Conservation (phyloP, 2,888 invertebrate species). For the Asteroscopus sphinx region DNA sequence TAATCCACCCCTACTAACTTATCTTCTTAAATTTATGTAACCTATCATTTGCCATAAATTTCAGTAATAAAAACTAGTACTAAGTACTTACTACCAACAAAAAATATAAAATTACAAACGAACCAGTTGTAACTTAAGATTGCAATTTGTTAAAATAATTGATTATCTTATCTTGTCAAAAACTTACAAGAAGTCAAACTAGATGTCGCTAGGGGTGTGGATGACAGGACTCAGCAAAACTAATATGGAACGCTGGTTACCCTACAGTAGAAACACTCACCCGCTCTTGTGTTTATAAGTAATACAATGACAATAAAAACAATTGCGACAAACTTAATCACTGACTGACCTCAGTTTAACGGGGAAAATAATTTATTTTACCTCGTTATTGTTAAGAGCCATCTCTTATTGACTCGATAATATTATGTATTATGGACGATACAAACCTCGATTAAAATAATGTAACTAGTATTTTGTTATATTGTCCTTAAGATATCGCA, state of each 20-base stretch:
- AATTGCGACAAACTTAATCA: slow-evolving; percentile 14
- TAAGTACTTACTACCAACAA: too few species aligned
- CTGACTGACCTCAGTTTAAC: slow-evolving; percentile 20
- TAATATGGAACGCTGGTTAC: not conserved
- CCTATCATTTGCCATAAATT: not conserved
- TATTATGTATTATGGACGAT: slow-evolving; percentile 2
- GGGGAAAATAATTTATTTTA: slow-evolving; percentile 25
- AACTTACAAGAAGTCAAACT: not conserved
- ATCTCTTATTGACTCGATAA: slow-evolving; percentile 14
- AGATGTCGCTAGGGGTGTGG: slow-evolving; percentile 11
- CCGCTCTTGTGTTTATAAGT: not conserved
- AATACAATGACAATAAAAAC: slow-evolving; percentile 8
- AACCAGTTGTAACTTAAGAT: not conserved
- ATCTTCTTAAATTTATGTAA: not conserved
- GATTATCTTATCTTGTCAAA: not conserved
- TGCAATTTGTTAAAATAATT: not conserved
- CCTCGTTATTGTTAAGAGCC: slow-evolving; percentile 25
- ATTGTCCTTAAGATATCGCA: not conserved
- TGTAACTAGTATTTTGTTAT: not conserved
- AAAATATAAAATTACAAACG: not conserved
- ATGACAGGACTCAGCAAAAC: not conserved
- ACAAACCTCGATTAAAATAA: not conserved
- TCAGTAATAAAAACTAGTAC: not conserved
- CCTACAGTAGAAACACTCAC: not conserved
- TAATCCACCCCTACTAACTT: slow-evolving; percentile 8